phyloP scores from a whole-genome alignment of 2,113 vertebrate genomes.

The Pseudopipra pipra region DNA sequence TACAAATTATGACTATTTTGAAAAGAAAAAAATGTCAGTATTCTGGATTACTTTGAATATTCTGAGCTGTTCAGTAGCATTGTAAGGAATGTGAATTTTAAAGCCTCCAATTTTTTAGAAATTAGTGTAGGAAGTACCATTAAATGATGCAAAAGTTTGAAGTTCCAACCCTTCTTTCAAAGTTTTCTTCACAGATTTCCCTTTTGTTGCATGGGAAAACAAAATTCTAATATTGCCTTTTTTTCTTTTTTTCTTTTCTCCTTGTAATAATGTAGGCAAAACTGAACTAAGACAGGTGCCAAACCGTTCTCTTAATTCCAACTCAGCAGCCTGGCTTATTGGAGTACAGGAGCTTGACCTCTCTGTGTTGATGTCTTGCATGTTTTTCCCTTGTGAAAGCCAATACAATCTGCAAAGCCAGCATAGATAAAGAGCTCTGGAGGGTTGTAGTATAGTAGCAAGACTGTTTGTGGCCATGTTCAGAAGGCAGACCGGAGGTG shows the following conservation, averaged over 20 bases:
- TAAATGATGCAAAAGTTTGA: not conserved
- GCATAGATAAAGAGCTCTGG: conserved; percentile 60
- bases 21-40: not conserved
- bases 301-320: not conserved
- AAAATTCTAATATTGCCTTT: not conserved
- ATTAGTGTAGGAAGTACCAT: not conserved
- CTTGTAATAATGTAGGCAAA: not conserved
- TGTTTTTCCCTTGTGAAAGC: conserved; percentile 49
- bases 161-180: not conserved
- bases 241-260: not conserved
- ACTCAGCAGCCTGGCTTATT: not conserved
- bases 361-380: conserved; percentile 31
- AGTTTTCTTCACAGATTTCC: not conserved
- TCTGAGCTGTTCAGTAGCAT: not conserved
- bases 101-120: not conserved
- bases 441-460: conserved; percentile 49
- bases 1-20: not conserved
- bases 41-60: not conserved
- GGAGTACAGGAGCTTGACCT: not conserved
- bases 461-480: conserved; percentile 71
- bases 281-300: not conserved
- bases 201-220: not conserved
- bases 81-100: not conserved
- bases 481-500: conserved; percentile 77
- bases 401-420: conserved; percentile 28